Percentiles rank a stretch among this genome's conserved stretches.
Conservation (phyloP, 2,888 invertebrate genomes). For the Torymus texanus region DNA sequence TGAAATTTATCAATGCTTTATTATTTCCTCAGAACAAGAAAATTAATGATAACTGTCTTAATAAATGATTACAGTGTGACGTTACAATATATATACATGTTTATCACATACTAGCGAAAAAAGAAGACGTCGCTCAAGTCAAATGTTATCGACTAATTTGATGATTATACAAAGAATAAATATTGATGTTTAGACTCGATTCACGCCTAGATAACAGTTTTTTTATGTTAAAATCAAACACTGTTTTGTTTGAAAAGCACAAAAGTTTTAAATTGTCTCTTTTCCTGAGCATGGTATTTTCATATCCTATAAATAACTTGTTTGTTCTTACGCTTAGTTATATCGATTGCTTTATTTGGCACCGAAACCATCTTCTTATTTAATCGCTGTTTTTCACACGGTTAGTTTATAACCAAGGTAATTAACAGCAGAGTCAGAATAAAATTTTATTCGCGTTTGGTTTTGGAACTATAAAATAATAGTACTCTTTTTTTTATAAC, state of each 20-base stretch:
- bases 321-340: constrained; percentile 42
- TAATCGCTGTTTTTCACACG: constrained; percentile 40
- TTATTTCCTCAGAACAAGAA: too few species aligned
- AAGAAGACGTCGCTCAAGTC: not conserved
- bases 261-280: not conserved
- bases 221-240: constrained; percentile 6
- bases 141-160: constrained; percentile 15
- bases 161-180: constrained; percentile 5
- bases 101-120: too few species aligned
- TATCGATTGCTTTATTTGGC: constrained; percentile 48
- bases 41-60: too few species aligned
- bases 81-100: too few species aligned
- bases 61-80: too few species aligned
- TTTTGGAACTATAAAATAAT: not conserved
- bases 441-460: not conserved
- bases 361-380: constrained; percentile 36
- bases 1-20: too few species aligned
- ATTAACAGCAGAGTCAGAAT: constrained; percentile 32
- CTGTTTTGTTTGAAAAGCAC: not conserved
- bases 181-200: constrained; percentile 6
- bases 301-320: constrained; percentile 48
- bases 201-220: not conserved
- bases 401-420: constrained; percentile 1
- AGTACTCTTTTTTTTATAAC: too few species aligned
- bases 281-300: constrained; percentile 11